Base-by-base conservation (phyloP, 64 coral and sea anemone species). In the Actinia equina region DNA sequence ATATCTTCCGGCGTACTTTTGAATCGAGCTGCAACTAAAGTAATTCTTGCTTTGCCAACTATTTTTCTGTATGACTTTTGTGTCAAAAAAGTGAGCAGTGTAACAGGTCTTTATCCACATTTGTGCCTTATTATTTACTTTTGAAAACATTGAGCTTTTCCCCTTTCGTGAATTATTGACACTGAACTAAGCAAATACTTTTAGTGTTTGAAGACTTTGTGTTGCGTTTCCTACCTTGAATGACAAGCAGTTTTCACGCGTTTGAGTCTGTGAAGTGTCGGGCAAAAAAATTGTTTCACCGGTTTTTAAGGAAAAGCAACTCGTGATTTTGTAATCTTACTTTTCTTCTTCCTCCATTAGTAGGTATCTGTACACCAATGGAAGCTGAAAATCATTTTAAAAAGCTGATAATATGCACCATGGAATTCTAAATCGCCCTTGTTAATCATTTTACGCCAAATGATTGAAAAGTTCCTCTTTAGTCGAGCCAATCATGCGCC, bases 371-470 rank as follows among this genome's bases (percentile, higher is more conserved):
- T 46, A 52, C 1, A 81, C 4, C 49, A 44, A 81, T 81, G 52
- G 16, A 46, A 19, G 16, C 78, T 19, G n/a, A n/a, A 25, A 16
- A 52, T 44, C 17, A 18, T 17, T 5, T 11, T 22, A 52, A 10
- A 20, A 15, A 51, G 44, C 78, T 81, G 78, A 51, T 74, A 23
- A 5, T 49, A 8, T 37, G 12, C 5, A 44, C 49, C 4, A 81
- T 20, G 49, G 14, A 46, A 80, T 52, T 80, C 44, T 17, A 43
- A 41, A 17, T 0, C 6, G 49, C 26, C 5, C 43, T 20, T 81
- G 78, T 49, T 44, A 81, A 81, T 46, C 78, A 81, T n/a, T 52
- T 81, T 81, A n/a, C n/a, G n/a, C n/a, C n/a, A n/a, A n/a, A n/a
- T n/a, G n/a, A n/a, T n/a, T n/a, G n/a, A n/a, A n/a, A 26, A 46